Base-by-base conservation (phyloP, 2,888 invertebrate genomes). In the Hylaea fasciaria region DNA sequence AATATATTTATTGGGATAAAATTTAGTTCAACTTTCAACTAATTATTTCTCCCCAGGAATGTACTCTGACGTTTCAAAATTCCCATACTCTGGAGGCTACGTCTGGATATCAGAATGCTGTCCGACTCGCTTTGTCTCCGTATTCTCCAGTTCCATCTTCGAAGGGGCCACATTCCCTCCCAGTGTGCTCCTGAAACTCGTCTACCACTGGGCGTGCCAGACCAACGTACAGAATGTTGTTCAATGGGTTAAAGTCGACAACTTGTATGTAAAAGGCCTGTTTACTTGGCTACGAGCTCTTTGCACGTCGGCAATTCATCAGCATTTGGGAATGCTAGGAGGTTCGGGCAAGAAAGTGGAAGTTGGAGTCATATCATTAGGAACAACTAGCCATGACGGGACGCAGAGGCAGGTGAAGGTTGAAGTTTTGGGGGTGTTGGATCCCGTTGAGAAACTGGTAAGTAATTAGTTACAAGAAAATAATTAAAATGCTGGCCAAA, bases 151-250 rank as follows among this genome's bases (percentile, higher is more conserved):
- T 29, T 97, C 97, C 0, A 93, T 98, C 53, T 98, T 97, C 77
- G 97, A 97, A 85, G 96, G 96, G 0, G 96, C 97, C 1, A 95
- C 96, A 0, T 96, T 97, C 85, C 95, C 96, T 0, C 97, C 98
- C 0, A 95, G 96, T 37, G 95, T 96, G 0, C 90, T 97, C 9
- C 87, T 98, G 0, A 97, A 97, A 75, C 91, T 98, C 0, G 94
- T 98, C 52, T 98, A 98, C 85, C 97, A 97, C 81, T 98, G 98
- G 98, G 94, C 97, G 0, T 97, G 97, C 70, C 97, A 98, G 81
- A 97, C 98, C 0, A 96, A 96, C 68, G 96, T 97, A 0, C 96
- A 96, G 71, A 98, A 97, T 76, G 97, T 97, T 0, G 95, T 96
- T 0, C 96, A 96, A 65, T 98, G 97, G 98, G 97, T 97, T 0